Evolutionary conservation across 2,888 invertebrate genomes (phyloP), one percentile per base, ranked within the genome.

Genomic region (Drosophila affinis): DNA sequence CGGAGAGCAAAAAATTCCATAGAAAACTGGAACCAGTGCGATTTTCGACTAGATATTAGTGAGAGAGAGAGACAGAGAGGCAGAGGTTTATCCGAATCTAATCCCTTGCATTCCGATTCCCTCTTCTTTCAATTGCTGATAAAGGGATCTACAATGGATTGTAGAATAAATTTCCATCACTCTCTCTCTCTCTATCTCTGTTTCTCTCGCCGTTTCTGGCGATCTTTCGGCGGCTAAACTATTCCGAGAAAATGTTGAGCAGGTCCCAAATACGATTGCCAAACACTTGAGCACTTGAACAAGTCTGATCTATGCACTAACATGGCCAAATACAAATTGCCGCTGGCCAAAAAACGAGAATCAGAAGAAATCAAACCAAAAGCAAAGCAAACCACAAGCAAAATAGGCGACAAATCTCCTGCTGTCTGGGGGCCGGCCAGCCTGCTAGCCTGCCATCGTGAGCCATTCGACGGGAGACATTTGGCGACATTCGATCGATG

Each of bases 381-480:
- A 62, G 24, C 62, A 49, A 21, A 54, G 53, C 54, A 29, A 65
- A 67, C 27, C 59, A 72, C 72, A 77, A 77, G 55, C 77, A 77
- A 82, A 87, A 85, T 81, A 87, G 86, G 88, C 82, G 82, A 85
- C 82, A 87, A 82, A 87, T 82, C 88, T 87, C 72, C 78, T 67
- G 57, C 71, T 68, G 75, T 73, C 64, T 52, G 52, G 52, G 47
- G 59, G 58, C 62, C 44, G 59, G 58, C 62, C 44, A 61, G 74
- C 72, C 76, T 87, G 81, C 77, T 87, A 72, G 21, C 21, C 21
- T 21, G 81, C 77, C 81, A 72, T 71, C 72, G 81, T 39, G 6
- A 3, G 39, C n/a, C 18, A 18, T 39, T n/a, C 39, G 74, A 67
- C 53, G 27, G 56, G 55, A 71, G 63, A 65, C 71, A 79, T 77